These are phyloP conservation scores for Diarsia mendica DNA, from an alignment of 2,888 invertebrate species.

Conservation along the genomic window DNA sequence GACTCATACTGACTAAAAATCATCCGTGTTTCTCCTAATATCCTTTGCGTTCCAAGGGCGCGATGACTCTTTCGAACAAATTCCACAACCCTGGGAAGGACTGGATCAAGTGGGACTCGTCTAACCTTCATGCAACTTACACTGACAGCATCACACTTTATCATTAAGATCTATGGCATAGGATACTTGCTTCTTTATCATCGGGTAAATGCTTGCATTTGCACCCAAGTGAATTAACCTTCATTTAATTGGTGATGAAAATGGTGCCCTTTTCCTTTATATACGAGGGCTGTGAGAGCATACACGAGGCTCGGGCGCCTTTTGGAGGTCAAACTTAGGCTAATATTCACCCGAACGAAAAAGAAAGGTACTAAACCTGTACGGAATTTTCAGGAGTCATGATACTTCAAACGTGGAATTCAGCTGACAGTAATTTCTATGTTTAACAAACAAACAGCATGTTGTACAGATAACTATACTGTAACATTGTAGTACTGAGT, in stretches of 20 bases:
- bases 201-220: not conserved
- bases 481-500: not conserved
- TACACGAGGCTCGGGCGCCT: not conserved
- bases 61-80: too few species aligned
- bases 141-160: not conserved
- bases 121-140: not conserved
- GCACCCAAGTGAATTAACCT: not conserved
- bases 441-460: slow-evolving; percentile 12
- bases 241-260: not conserved
- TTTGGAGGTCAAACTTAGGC: not conserved
- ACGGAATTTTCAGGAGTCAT: not conserved
- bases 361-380: not conserved
- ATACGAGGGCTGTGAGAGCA: not conserved
- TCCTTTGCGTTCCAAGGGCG: too few species aligned
- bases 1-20: too few species aligned
- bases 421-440: not conserved
- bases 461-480: not conserved
- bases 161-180: not conserved
- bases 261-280: not conserved
- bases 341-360: not conserved
- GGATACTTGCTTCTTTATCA: not conserved
- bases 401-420: not conserved
- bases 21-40: too few species aligned
- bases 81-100: too few species aligned
- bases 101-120: too few species aligned